Conservation (phyloP, 2,888 invertebrate species). For the Caenorhabditis sp. region DNA sequence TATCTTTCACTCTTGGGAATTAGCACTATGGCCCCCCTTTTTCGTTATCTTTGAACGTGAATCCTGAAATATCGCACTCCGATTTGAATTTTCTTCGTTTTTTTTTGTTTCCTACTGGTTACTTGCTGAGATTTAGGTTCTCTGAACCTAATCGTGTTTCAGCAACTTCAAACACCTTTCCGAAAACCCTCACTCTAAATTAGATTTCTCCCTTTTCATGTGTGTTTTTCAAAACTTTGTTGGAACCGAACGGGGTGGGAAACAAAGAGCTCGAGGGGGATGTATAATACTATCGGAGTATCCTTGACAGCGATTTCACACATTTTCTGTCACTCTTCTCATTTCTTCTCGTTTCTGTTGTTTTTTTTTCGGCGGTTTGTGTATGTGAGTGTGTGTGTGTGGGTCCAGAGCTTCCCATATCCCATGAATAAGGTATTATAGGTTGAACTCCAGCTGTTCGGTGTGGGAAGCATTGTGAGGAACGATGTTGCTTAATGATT, state of each 20-base stretch:
- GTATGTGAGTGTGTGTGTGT: constrained; percentile 24
- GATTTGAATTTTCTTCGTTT: not conserved
- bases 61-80: not conserved
- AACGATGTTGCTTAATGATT: not conserved
- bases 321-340: constrained; percentile 37
- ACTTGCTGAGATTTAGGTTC: not conserved
- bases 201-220: constrained; percentile 2
- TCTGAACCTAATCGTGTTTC: not conserved
- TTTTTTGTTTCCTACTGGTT: not conserved
- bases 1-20: constrained; percentile 42
- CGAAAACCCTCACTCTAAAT: not conserved
- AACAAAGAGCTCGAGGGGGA: not conserved
- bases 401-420: constrained; percentile 36
- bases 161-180: too few species aligned
- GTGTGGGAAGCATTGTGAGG: too few species aligned
- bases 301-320: constrained; percentile 55
- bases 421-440: constrained; percentile 62
- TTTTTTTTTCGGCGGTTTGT: constrained; percentile 18
- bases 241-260: not conserved
- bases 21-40: constrained; percentile 5
- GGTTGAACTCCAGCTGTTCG: constrained; percentile 38
- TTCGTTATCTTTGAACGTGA: constrained; percentile 45
- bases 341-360: constrained; percentile 24
- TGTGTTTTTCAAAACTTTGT: not conserved
- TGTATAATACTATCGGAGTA: constrained; percentile 37